These are phyloP conservation scores for Spodoptera litura DNA, from an alignment of 1,140 invertebrate genomes.

Conservation along the genomic window DNA sequence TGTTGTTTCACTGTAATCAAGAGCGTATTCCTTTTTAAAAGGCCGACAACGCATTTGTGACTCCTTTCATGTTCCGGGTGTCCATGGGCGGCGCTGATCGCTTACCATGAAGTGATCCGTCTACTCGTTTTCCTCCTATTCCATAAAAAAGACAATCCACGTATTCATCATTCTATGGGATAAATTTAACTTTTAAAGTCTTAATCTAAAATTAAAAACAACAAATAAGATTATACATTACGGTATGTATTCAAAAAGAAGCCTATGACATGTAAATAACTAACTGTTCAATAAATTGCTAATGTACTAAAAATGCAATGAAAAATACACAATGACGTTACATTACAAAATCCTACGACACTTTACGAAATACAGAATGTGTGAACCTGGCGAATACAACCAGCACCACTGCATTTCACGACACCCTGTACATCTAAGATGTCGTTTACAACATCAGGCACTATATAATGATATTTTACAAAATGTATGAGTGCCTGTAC, in stretches of 20 bases:
- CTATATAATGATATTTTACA: neutral
- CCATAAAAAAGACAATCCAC: too few relatives aligned
- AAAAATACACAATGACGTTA: constrained; percentile 3
- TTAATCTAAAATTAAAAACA: constrained; percentile 9
- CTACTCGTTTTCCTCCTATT: too few relatives aligned
- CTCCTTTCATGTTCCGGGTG: too few relatives aligned
- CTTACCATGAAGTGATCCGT: too few relatives aligned
- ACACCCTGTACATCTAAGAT: neutral
- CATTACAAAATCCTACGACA: neutral
- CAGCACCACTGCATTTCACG: neutral
- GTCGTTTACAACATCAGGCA: neutral
- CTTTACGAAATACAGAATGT: neutral
- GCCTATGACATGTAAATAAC: constrained; percentile 26
- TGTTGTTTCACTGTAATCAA: constrained; percentile 9
- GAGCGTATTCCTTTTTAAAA: too few relatives aligned
- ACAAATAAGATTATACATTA: constrained; percentile 31
- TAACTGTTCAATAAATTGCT: constrained; percentile 12
- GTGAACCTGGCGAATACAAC: neutral
- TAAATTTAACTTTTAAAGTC: neutral
- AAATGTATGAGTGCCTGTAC: constrained; percentile 6
- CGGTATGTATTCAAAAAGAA: constrained; percentile 47
- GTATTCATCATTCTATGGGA: neutral
- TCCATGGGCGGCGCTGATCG: too few relatives aligned
- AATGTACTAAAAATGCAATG: constrained; percentile 31
- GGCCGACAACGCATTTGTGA: too few relatives aligned